Conservation (phyloP, 2,113 vertebrate species). For the Tetrax tetrax region DNA sequence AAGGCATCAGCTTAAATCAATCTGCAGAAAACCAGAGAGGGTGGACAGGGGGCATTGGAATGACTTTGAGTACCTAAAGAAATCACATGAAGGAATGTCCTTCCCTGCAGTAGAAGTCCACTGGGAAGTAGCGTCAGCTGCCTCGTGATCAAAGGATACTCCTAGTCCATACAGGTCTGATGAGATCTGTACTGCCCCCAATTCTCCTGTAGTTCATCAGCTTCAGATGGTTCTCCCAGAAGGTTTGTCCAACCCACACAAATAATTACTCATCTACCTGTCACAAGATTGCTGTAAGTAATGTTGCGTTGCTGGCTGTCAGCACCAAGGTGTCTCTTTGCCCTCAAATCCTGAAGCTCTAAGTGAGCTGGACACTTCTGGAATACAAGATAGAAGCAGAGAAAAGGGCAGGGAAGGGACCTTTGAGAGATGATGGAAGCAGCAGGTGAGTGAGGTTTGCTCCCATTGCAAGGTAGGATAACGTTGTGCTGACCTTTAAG, state of each 20-base stretch:
- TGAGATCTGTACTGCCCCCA: neutral
- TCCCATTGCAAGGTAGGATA: neutral
- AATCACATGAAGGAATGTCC: neutral
- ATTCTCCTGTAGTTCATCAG: neutral
- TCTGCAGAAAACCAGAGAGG: neutral
- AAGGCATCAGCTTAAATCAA: neutral
- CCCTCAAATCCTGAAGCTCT: neutral
- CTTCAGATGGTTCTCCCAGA: neutral
- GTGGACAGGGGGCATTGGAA: neutral
- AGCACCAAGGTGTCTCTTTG: neutral
- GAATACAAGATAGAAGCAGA: neutral
- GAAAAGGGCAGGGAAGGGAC: neutral
- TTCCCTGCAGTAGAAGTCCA: neutral
- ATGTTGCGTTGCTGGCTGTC: neutral
- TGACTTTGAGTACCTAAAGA: neutral
- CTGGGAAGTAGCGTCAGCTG: neutral
- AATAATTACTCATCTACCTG: neutral
- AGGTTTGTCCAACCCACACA: neutral
- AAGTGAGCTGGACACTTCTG: neutral
- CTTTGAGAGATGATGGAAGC: neutral
- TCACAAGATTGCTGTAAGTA: neutral
- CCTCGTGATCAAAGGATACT: neutral
- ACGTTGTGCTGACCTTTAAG: neutral
- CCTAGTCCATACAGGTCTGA: neutral
- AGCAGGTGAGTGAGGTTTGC: fast-evolving